Evolutionary conservation across 2,888 invertebrate genomes (phyloP).

Genomic region (Salticus scenicus): DNA sequence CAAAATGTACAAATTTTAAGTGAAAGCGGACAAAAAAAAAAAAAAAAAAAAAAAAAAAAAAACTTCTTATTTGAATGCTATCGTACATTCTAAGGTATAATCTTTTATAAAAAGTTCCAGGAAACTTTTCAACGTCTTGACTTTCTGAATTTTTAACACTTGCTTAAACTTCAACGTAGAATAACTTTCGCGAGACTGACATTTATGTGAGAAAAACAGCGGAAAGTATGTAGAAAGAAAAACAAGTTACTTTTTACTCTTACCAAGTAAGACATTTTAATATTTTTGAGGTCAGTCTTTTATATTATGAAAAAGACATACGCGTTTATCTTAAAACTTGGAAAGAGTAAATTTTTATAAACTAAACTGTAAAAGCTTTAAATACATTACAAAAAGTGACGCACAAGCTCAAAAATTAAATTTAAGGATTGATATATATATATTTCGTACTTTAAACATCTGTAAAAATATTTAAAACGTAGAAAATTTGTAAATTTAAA

Average conservation of each 20-base stretch:
- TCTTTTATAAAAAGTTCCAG: neutral
- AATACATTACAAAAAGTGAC: no score
- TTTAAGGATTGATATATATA: no score
- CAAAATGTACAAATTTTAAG: no score
- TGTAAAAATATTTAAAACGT: no score
- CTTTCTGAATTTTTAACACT: conserved; percentile 17
- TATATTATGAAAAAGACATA: no score
- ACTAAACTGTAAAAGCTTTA: no score
- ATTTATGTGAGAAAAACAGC: neutral
- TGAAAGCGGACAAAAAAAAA: no score
- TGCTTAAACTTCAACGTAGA: neutral
- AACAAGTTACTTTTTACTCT: neutral
- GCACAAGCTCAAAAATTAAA: no score
- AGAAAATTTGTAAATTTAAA: no score
- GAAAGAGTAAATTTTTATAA: no score
- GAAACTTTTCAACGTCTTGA: neutral
- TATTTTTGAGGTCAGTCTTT: neutral
- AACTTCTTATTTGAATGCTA: neutral
- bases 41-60: neutral
- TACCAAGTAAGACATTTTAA: neutral
- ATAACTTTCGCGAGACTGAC: neutral
- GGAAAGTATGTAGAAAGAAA: neutral
- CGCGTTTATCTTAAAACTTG: no score
- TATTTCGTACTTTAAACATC: no score
- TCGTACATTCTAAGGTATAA: neutral